phyloP scores from a whole-genome alignment of 2,888 invertebrate genomes.

The Meteorus colon region DNA sequence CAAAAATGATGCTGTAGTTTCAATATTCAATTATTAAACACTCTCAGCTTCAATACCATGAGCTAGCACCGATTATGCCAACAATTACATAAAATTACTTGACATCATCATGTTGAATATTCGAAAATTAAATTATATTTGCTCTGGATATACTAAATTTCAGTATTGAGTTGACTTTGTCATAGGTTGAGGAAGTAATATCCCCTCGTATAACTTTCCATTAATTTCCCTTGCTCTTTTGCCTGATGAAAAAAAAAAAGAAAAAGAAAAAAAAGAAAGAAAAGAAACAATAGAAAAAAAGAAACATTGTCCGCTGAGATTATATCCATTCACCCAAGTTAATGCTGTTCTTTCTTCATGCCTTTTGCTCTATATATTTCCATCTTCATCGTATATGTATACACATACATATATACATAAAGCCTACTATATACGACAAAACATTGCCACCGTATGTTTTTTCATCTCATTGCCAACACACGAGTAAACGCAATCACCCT shows the following conservation, averaged over 20 bases:
- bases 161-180: neutral
- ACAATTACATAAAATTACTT: too few species aligned
- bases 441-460: constrained; percentile 3
- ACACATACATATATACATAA: constrained; percentile 2
- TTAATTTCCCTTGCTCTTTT: constrained; percentile 9
- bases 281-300: neutral
- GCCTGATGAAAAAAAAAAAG: constrained; percentile 13
- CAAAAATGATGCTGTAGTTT: too few species aligned
- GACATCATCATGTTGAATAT: too few species aligned
- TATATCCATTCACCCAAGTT: constrained; percentile 26
- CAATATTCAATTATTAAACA: too few species aligned
- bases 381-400: constrained; percentile 43
- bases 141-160: neutral
- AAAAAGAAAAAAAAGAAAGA: constrained; percentile 20
- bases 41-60: too few species aligned
- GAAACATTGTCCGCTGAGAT: constrained; percentile 29
- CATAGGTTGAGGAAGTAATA: constrained; percentile 16
- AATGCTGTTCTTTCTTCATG: constrained; percentile 13
- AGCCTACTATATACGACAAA: neutral
- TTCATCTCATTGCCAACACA: constrained; percentile 23
- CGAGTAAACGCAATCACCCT: constrained; percentile 20
- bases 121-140: too few species aligned
- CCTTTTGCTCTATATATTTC: constrained; percentile 30
- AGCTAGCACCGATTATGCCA: too few species aligned
- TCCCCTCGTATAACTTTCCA: neutral